Evolutionary conservation across 2,113 vertebrate species (phyloP).

Genomic region (Columba janthina): DNA sequence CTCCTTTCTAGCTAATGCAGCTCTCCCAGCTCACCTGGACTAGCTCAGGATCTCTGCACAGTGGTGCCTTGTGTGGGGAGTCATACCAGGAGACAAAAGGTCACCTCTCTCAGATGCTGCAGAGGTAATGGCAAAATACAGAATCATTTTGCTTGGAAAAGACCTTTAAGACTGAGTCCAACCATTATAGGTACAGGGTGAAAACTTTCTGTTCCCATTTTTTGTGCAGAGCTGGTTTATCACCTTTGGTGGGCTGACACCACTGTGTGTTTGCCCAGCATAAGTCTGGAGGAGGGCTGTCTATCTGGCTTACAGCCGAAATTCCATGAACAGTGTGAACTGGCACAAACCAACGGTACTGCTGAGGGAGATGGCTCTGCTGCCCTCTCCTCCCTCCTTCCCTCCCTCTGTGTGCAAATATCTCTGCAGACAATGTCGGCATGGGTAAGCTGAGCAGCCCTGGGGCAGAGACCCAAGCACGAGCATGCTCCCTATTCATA

Average conservation of each 20-base stretch:
- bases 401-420: background rate
- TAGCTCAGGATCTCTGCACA: background rate
- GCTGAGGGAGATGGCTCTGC: background rate
- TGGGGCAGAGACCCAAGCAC: background rate
- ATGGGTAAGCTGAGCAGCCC: background rate
- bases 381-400: background rate
- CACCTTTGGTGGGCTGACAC: background rate
- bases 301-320: background rate
- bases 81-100: background rate
- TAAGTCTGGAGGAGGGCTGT: background rate
- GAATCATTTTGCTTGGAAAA: too few species aligned
- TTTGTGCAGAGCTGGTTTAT: background rate
- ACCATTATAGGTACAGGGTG: background rate
- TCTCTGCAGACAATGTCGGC: background rate
- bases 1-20: background rate
- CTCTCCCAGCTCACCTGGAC: background rate
- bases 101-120: background rate
- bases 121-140: background rate
- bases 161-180: too few species aligned
- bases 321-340: background rate
- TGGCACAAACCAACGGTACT: background rate
- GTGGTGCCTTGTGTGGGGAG: background rate
- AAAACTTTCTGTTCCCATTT: background rate
- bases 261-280: background rate
- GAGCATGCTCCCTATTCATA: background rate